Conservation (phyloP, 2,888 invertebrate genomes). For the Tetragonula carbonaria region DNA sequence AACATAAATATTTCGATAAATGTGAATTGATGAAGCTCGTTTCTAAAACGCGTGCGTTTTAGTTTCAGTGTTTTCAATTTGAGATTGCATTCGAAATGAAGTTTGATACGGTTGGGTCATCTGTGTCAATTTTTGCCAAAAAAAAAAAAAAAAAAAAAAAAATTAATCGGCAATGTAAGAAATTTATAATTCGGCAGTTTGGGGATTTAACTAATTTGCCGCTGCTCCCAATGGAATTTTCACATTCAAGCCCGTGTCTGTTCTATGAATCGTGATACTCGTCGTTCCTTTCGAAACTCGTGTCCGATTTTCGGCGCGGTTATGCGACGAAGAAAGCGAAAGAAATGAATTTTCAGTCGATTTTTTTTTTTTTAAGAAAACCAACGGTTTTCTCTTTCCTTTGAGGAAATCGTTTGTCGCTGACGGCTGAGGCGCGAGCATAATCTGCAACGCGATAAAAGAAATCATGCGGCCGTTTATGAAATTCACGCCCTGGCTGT, state of each 20-base stretch:
- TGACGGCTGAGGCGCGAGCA: neutral
- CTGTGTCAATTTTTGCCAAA: neutral
- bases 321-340: neutral
- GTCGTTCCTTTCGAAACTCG: neutral
- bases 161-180: neutral
- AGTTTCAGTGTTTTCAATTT: too few species aligned
- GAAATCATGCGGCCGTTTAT: neutral
- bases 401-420: neutral
- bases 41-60: too few species aligned
- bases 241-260: neutral
- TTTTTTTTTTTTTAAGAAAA: neutral
- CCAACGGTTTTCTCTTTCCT: neutral
- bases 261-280: neutral
- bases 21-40: too few species aligned
- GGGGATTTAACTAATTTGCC: neutral
- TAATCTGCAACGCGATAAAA: constrained; percentile 4
- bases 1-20: too few species aligned
- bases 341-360: neutral
- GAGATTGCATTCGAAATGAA: neutral
- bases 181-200: neutral
- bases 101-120: neutral
- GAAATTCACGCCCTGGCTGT: neutral
- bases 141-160: too few species aligned
- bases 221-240: neutral
- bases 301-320: neutral